Percentiles rank a stretch among this genome's conserved stretches.
phyloP scores from a whole-genome alignment of 2,113 vertebrate genomes.

The Uria lomvia region DNA sequence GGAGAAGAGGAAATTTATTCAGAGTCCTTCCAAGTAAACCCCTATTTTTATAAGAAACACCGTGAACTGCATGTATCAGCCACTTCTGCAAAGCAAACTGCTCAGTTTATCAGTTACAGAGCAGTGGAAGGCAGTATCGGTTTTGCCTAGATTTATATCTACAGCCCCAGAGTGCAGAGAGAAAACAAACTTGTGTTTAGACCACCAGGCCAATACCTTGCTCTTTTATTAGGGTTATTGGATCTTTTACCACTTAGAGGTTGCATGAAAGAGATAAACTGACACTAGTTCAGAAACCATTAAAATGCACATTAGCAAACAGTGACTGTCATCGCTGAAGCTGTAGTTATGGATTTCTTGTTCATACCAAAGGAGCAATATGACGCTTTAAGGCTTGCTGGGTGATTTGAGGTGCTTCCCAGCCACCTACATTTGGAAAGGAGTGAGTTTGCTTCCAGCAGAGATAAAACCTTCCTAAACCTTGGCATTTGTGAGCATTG shows the following conservation, averaged over 20 bases:
- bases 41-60: neutral
- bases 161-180: neutral
- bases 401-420: neutral
- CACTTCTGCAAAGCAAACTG: neutral
- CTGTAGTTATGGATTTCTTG: neutral
- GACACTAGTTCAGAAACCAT: neutral
- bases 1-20: neutral
- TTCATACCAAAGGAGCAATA: neutral
- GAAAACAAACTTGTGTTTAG: neutral
- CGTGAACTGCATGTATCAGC: neutral
- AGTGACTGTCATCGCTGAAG: neutral
- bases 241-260: neutral
- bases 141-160: slow-evolving; percentile 8
- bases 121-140: neutral
- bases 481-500: neutral
- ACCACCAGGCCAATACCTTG: neutral
- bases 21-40: neutral
- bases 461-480: neutral
- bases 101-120: neutral
- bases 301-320: neutral
- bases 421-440: neutral
- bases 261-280: neutral
- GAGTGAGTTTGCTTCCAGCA: neutral
- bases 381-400: neutral
- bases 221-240: neutral